phyloP scores from a whole-genome alignment of 2,888 invertebrate genomes.

The Boloria selene region DNA sequence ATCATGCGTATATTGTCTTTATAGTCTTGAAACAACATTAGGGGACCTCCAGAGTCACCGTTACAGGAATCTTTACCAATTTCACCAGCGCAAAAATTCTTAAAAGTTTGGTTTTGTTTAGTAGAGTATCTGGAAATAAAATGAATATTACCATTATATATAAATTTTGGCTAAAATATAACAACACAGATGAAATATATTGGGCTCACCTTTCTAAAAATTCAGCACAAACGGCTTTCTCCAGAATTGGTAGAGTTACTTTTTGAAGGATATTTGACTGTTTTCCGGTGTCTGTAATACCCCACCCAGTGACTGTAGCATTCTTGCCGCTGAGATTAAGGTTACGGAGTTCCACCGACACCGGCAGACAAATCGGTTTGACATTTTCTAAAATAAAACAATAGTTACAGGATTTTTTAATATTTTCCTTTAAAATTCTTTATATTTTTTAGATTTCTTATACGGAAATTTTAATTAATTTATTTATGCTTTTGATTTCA shows the following conservation, averaged over 20 bases:
- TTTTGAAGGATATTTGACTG: slow-evolving; percentile 27
- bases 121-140: not conserved
- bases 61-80: slow-evolving; percentile 82
- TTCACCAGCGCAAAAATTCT: slow-evolving; percentile 62
- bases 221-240: slow-evolving; percentile 21
- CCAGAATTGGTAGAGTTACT: slow-evolving; percentile 30
- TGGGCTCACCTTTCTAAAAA: slow-evolving; percentile 19
- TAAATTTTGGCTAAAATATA: not conserved
- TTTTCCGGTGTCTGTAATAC: slow-evolving; percentile 28
- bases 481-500: too few relatives aligned
- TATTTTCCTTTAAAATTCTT: too few relatives aligned
- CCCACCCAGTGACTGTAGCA: slow-evolving; percentile 38
- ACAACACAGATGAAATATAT: not conserved
- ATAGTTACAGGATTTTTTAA: not conserved
- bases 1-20: slow-evolving; percentile 41
- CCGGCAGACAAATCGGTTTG: slow-evolving; percentile 36
- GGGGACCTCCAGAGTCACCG: slow-evolving; percentile 86
- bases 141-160: not conserved
- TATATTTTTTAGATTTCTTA: too few relatives aligned
- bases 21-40: slow-evolving; percentile 58
- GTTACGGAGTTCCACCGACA: slow-evolving; percentile 22
- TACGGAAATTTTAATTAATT: too few relatives aligned
- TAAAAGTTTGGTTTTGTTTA: slow-evolving; percentile 5
- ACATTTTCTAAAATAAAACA: slow-evolving; percentile 33
- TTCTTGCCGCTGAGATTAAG: slow-evolving; percentile 6